Percentiles rank a stretch among this genome's conserved stretches.
These are phyloP conservation scores for Cordylochernes scorpioides DNA, from an alignment of 2,888 invertebrate species.

Conservation along the genomic window DNA sequence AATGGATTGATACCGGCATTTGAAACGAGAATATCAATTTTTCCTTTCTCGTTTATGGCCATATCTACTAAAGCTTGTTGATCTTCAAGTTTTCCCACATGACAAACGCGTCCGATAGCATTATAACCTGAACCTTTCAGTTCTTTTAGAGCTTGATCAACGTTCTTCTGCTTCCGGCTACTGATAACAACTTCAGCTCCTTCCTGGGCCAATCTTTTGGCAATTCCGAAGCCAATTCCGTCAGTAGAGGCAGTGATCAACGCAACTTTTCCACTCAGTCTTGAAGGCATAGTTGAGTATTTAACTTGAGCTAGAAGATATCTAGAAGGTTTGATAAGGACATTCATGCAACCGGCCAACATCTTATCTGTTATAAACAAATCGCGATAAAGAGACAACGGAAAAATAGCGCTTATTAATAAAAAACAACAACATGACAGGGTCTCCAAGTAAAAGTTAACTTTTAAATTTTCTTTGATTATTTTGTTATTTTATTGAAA, in stretches of 20 bases:
- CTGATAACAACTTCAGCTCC: slow-evolving; percentile 77
- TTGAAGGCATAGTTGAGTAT: no score
- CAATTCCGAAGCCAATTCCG: slow-evolving; percentile 75
- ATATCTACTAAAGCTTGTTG: slow-evolving; percentile 43
- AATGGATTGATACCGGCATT: slow-evolving; percentile 78
- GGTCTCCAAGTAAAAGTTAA: no score
- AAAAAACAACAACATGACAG: no score
- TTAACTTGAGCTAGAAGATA: no score
- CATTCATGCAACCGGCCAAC: no score
- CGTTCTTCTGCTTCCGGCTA: slow-evolving; percentile 62
- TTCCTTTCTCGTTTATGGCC: slow-evolving; percentile 46
- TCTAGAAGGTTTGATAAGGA: no score
- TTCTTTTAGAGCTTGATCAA: slow-evolving; percentile 41
- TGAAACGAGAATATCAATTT: slow-evolving; percentile 75
- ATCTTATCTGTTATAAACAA: no score
- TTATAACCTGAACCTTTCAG: slow-evolving; percentile 39
- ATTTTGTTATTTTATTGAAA: no score
- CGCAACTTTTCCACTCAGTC: slow-evolving; percentile 44
- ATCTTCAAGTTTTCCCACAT: slow-evolving; percentile 58
- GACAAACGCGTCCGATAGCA: slow-evolving; percentile 56
- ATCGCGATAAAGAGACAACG: no score
- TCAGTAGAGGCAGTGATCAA: slow-evolving; percentile 70
- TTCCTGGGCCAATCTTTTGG: slow-evolving; percentile 53
- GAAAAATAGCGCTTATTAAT: no score
- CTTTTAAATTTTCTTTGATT: no score